Evolutionary conservation across 2,113 vertebrate genomes (phyloP).

Genomic region (Xiphophorus maculatus): DNA sequence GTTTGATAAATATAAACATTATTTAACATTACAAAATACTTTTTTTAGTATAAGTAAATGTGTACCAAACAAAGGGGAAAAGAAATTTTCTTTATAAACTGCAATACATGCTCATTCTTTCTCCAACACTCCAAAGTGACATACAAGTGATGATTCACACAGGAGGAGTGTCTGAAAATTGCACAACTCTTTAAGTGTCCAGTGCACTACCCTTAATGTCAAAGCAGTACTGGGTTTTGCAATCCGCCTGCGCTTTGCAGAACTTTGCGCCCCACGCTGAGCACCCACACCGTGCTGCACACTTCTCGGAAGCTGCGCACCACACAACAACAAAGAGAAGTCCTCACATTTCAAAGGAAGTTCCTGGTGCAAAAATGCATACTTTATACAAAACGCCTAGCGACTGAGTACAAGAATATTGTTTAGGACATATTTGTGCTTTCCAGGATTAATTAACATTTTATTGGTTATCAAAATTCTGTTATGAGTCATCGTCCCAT

Average conservation of each 20-base stretch:
- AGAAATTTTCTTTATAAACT: background rate
- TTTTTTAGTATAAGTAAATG: background rate
- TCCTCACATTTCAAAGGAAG: background rate
- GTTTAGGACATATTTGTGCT: background rate
- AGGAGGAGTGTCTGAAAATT: constrained; percentile 18
- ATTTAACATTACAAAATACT: background rate
- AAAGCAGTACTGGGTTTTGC: constrained; percentile 1
- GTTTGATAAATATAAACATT: background rate
- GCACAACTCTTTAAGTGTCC: background rate
- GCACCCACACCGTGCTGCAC: constrained; percentile 13
- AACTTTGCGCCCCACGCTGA: constrained; percentile 24
- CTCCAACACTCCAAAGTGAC: background rate
- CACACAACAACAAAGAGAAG: constrained; percentile 6
- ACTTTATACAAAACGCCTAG: constrained; percentile 1
- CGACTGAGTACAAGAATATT: background rate
- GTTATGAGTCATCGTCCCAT: constrained; percentile 49
- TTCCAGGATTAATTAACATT: background rate
- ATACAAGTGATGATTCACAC: constrained; percentile 37
- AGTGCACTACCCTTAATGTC: constrained; percentile 9
- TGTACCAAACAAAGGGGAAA: background rate
- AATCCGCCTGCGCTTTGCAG: constrained; percentile 1
- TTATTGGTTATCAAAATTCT: constrained; percentile 1
- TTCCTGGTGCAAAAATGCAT: background rate
- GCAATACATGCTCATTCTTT: background rate
- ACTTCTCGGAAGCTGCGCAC: constrained; percentile 29